phyloP scores from a whole-genome alignment of 1,140 invertebrate species.

The Heliconius congener region DNA sequence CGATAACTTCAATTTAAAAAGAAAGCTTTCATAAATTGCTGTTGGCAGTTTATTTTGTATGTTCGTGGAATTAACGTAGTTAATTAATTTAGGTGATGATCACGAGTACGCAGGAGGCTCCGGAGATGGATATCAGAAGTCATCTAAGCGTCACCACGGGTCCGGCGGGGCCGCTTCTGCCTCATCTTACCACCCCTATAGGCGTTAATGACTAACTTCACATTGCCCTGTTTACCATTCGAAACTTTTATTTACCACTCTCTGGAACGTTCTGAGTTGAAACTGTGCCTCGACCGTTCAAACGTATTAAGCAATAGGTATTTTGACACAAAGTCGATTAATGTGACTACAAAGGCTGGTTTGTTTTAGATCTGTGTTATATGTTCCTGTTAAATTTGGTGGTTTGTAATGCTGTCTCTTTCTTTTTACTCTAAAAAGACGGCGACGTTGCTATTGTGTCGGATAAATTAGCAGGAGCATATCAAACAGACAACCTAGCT shows the following conservation, averaged over 20 bases:
- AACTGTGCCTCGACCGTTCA: background rate
- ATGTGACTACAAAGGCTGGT: background rate
- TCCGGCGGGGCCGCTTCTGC: conserved; percentile 64
- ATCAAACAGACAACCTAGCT: background rate
- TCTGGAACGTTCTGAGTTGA: no score
- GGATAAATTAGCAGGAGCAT: background rate
- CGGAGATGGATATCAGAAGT: conserved; percentile 72
- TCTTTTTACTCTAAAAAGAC: background rate
- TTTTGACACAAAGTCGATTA: background rate
- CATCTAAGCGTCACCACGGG: conserved; percentile 71
- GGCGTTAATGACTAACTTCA: conserved; percentile 58
- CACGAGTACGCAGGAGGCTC: conserved; percentile 76
- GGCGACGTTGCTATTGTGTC: background rate
- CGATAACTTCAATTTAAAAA: background rate
- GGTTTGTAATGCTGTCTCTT: background rate
- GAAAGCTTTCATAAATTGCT: conserved; percentile 48
- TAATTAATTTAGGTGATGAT: conserved; percentile 66
- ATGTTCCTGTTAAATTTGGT: background rate
- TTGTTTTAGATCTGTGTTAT: background rate
- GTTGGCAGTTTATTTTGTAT: conserved; percentile 15
- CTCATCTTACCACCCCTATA: conserved; percentile 76
- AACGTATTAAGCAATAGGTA: background rate
- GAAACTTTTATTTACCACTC: background rate
- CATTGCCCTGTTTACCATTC: background rate
- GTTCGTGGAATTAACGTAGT: conserved; percentile 35